Evolutionary conservation across 2,797 vertebrate genomes (phyloP).

Genomic region (Steatocranus sp.): DNA sequence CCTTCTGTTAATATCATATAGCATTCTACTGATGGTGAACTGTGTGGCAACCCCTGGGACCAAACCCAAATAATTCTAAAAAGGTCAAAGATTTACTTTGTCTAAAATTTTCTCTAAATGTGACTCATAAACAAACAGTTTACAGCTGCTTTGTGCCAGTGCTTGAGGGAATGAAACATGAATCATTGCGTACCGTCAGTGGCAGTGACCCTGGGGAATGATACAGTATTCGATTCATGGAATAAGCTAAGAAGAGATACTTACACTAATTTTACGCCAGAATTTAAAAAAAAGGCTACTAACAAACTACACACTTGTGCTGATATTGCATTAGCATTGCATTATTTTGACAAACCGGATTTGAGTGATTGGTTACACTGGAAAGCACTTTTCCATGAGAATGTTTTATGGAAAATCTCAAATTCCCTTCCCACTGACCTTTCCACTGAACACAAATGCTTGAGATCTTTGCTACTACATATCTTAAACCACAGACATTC

Average conservation of each 20-base stretch:
- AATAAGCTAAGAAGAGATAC: neutral
- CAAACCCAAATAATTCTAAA: constrained; percentile 53
- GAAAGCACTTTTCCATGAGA: neutral
- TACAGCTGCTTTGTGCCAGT: constrained; percentile 21
- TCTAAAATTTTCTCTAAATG: constrained; percentile 49
- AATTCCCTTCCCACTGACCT: neutral
- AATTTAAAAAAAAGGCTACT: neutral
- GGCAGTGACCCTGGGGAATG: neutral
- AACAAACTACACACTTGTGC: neutral
- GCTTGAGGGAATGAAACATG: neutral
- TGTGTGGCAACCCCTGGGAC: constrained; percentile 31
- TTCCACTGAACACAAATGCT: neutral
- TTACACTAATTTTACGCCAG: neutral
- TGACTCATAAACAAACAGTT: constrained; percentile 56
- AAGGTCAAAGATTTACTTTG: constrained; percentile 68
- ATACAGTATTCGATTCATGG: neutral
- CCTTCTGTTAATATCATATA: constrained; percentile 52
- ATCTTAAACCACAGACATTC: neutral
- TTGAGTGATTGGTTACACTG: neutral
- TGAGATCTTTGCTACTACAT: neutral
- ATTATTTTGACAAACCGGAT: neutral
- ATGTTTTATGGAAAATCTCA: neutral
- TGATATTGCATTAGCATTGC: neutral
- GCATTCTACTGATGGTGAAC: constrained; percentile 43
- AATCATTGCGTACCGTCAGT: neutral